Base-by-base conservation (phyloP, 1,140 invertebrate genomes). In the Holcopasites calliopsidis region DNA sequence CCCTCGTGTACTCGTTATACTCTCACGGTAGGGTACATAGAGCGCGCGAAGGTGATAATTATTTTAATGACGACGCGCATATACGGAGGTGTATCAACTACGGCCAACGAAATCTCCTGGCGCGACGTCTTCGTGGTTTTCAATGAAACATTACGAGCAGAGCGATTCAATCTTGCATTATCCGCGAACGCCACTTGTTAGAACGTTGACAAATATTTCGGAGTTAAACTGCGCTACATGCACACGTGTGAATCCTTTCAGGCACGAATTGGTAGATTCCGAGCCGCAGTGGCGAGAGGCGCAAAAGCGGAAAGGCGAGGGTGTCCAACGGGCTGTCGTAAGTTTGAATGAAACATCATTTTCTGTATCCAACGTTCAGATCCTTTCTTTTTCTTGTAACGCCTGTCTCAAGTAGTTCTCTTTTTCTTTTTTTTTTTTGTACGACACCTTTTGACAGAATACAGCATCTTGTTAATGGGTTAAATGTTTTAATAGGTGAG, bases 201-300 rank as follows among this genome's bases (percentile, higher is more conserved):
- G 21, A 21, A 38, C 35, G 8, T 16, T 11, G n/a, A 40, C 1
- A 4, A 38, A 21, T 23, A 26, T 62, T 52, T 35, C 23, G 18
- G n/a, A 52, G 16, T 47, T 74, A 42, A 65, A 44, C 38, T 16
- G 18, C 52, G 1, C 13, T 40, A 55, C 11, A 18, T 31, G 5
- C 35, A 18, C 33, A 18, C n/a, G 18, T 2, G 31, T 50, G 26
- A 50, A 71, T 54, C 49, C 47, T 82, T 78, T 60, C 18, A 92
- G 90, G 85, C 93, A 92, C 85, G 95, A 97, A 90, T 90, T 97
- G 61, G 94, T 97, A n/a, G 96, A 97, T 90, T 97, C 96, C 1
- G 96, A 96, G 76, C 94, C 94, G 26, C 96, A 97, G 88, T 97
- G 97, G 96, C 94, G 94, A 79, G 96, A 97, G 90, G 95, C 96